Base-by-base conservation (phyloP, 2,888 invertebrate genomes). In the Melieria picta region DNA sequence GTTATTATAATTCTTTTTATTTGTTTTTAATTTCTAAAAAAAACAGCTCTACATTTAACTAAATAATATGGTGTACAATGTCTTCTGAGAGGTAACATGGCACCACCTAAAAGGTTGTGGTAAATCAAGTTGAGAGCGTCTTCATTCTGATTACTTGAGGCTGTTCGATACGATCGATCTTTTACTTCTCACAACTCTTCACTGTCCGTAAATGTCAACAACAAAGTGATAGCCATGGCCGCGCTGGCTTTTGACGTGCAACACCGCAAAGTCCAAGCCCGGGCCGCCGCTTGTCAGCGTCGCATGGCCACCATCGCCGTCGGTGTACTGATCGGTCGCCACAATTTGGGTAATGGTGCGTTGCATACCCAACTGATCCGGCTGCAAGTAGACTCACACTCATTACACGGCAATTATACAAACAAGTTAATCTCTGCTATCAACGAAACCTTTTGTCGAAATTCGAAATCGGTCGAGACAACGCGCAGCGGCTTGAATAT, bases 171-270 rank as follows among this genome's bases (percentile, higher is more conserved):
- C 45, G 47, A 3, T 46, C n/a, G n/a, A 46, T 61, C 5, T 16
- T 16, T 3, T 42, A 42, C 30, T 30, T 30, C 30, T 42, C 43
- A 42, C 30, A 30, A 30, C 30, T 30, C 58, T 65, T 65, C 52
- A 76, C 81, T 75, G 78, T 10, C 78, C 86, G 78, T 84, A 88
- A 61, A 88, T 72, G 68, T 86, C 83, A 43, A 88, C 80, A 42
- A 83, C 45, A 74, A 87, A 88, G 75, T 87, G 84, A 76, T 88
- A 85, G 48, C 87, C 85, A 66, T 87, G 85, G 48, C 84, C 81
- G 52, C 87, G 81, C 74, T 85, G 83, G 52, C 88, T 88, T 76
- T 86, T 87, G 7, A 78, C 61, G 65, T 78, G 76, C n/a, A 79
- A 70, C 48, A 73, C 65, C 55, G 75, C 79, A 74, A 72, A 77